Base-by-base conservation (phyloP, 2,113 vertebrate species). In the Chionodraco myersi region DNA sequence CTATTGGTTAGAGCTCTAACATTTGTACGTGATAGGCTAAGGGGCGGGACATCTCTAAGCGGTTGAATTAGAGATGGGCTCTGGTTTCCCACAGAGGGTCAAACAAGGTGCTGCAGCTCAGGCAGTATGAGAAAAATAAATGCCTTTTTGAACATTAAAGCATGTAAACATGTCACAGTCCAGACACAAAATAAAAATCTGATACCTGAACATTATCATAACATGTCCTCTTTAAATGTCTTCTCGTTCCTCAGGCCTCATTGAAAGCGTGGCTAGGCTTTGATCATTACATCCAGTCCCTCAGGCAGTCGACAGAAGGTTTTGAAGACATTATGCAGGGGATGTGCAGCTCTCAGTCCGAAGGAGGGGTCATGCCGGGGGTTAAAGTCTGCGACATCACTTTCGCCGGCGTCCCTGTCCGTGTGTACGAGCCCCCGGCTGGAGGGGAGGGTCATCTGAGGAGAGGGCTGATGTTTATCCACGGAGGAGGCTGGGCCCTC, bases 401-500 rank as follows among this genome's bases (percentile, higher is more conserved):
- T 56, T 98, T 99, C 66, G 95, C 94, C 0, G 96, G 97, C 0
- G 91, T 99, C 54, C 95, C 96, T 13, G 98, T 98, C 73, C 89
- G 97, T 23, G 93, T 99, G n/a, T 99, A 96, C 52, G 95, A 97
- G 83, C 96, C 96, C n/a, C 83, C 89, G 0, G 87, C 88, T 0
- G 92, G 90, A 80, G 79, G 69, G 1, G 91, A 94, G 49, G 93
- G 92, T 49, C 90, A 81, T 0, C 93, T 97, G 82, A 96, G 92
- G 88, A 96, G 96, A 73, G 92, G 95, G 0, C 23, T 99, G 47
- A 36, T 99, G 87, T 99, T 90, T 64, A 91, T 97, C 75, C 97
- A 98, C 0, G 98, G 98, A 82, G 98, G 97, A 18, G 98, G 97
- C 86, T 99, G 98, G 98, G 95, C 96, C 7, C 12, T 98, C 64